Base-by-base conservation (phyloP, 2,113 vertebrate genomes). In the Tricholaema leucomelas region DNA sequence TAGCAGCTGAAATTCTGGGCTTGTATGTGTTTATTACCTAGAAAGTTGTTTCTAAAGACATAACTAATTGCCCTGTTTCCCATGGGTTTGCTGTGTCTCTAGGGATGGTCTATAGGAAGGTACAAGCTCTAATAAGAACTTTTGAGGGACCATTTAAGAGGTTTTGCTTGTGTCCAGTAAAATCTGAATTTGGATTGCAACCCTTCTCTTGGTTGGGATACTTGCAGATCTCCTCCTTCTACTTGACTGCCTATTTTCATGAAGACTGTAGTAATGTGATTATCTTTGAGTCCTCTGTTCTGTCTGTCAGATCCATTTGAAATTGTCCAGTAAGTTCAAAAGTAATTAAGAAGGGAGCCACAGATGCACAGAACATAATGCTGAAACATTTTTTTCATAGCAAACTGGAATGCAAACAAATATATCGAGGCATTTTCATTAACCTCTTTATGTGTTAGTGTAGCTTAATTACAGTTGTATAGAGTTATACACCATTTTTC, bases 301-400 rank as follows among this genome's bases (percentile, higher is more conserved):
- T 78, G n/a, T 83, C 88, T 94, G 93, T 93, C 91, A 92, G 56
- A 90, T 73, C 86, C 83, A 76, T 82, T 95, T 93, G 80, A 90
- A 93, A 92, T 80, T 94, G 86, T 65, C 75, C 67, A 61, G 50
- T 76, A 94, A 86, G 72, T 94, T 88, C 38, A 61, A 80, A 87
- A 90, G 63, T 94, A 93, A 83, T 93, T 85, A 95, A 80, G 79
- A 89, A 84, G 18, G 42, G 75, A 90, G 36, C n/a, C 86, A 82
- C 25, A 46, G 63, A 91, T 79, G 70, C 69, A 50, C 9, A 55
- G 66, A 90, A 64, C 19, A 59, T 79, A 72, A 82, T 24, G 23
- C 50, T 73, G 63, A 18, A 81, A 56, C 55, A 6, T 27, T 44
- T 69, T 81, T 73, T 89, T 7, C 20, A 17, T 59, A 46, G 31